These are phyloP conservation scores for Meta bourneti DNA, from an alignment of 2,888 invertebrate species.

Conservation along the genomic window DNA sequence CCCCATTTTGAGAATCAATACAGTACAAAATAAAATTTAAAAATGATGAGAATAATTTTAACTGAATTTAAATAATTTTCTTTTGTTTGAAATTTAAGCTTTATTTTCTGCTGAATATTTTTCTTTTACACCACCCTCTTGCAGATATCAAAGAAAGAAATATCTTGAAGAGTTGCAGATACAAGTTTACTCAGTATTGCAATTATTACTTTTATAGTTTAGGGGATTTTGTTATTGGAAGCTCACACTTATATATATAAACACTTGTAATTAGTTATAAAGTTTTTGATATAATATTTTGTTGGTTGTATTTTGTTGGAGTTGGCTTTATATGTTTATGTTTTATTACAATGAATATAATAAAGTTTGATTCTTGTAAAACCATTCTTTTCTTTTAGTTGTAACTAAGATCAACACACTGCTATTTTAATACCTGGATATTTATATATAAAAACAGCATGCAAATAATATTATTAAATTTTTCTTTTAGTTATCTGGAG, in stretches of 20 bases:
- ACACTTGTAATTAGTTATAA: not conserved
- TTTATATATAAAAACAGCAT: too few relatives aligned
- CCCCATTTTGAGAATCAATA: too few relatives aligned
- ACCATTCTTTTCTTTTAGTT: not conserved
- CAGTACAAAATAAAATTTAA: too few relatives aligned
- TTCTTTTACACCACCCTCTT: conserved; percentile 10
- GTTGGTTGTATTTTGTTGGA: not conserved
- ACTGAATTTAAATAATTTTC: not conserved
- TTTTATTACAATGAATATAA: not conserved
- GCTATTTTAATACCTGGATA: too few relatives aligned
- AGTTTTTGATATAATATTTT: not conserved
- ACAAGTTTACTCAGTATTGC: conserved; percentile 13
- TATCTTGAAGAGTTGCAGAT: conserved; percentile 6
- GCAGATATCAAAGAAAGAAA: conserved; percentile 16
- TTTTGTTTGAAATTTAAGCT: not conserved
- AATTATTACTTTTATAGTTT: not conserved
- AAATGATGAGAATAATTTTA: too few relatives aligned
- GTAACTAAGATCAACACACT: not conserved
- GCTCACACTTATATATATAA: not conserved
- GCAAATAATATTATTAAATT: too few relatives aligned
- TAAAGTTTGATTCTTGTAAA: conserved; percentile 16
- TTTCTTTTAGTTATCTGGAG: too few relatives aligned
- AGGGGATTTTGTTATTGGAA: conserved; percentile 2
- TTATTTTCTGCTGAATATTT: conserved; percentile 12
- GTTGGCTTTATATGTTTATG: conserved; percentile 1